Evolutionary conservation across 2,797 vertebrate species (phyloP).

Genomic region (Enteromius mattozi): DNA sequence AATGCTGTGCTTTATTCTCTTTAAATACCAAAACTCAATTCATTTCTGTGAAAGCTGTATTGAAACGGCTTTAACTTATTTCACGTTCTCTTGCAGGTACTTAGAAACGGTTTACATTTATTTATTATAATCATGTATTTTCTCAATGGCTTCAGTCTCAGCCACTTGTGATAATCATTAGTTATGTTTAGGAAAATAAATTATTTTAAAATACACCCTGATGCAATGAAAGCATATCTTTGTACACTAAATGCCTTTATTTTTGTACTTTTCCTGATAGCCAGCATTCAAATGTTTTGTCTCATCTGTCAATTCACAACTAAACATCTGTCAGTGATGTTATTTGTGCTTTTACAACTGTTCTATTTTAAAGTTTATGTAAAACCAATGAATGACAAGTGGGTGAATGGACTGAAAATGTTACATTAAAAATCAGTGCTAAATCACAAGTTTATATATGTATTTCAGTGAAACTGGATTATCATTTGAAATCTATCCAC

Average conservation of each 20-base stretch:
- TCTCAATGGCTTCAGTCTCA: neutral
- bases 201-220: constrained; percentile 18
- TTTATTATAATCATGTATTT: constrained; percentile 37
- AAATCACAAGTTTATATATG: neutral
- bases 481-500: neutral
- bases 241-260: constrained; percentile 40
- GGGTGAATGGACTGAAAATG: constrained; percentile 3
- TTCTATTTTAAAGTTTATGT: constrained; percentile 16
- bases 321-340: neutral
- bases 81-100: neutral
- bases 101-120: constrained; percentile 29
- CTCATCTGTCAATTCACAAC: neutral
- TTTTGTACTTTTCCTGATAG: constrained; percentile 45
- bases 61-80: neutral
- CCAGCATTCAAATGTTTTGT: neutral
- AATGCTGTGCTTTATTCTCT: neutral
- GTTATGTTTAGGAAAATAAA: constrained; percentile 33
- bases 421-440: constrained; percentile 7
- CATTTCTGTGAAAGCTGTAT: neutral
- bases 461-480: neutral
- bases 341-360: neutral
- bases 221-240: constrained; percentile 8
- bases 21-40: neutral
- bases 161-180: constrained; percentile 34
- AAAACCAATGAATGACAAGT: neutral